These are phyloP conservation scores for Eustalomyia histrio DNA, from an alignment of 2,888 invertebrate species.

Conservation along the genomic window DNA sequence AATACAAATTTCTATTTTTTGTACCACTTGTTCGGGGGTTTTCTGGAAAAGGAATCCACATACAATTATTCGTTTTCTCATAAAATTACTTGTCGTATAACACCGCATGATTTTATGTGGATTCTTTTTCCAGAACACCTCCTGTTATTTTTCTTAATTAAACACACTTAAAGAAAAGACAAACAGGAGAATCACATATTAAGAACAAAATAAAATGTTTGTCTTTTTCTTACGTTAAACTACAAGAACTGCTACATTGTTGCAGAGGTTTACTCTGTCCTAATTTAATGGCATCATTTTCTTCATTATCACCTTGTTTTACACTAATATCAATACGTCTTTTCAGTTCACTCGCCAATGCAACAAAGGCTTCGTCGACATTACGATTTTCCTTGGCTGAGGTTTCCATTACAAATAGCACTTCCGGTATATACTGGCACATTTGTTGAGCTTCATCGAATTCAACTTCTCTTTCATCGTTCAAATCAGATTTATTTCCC, in stretches of 20 bases:
- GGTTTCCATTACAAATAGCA: slow-evolving; percentile 91
- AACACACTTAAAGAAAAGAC: slow-evolving; percentile 26
- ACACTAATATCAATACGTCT: slow-evolving; percentile 86
- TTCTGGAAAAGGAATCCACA: no score
- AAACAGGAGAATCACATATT: slow-evolving; percentile 16
- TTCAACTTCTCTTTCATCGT: slow-evolving; percentile 89
- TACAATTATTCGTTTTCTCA: no score
- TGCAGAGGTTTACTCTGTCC: slow-evolving; percentile 85
- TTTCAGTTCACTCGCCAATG: slow-evolving; percentile 93
- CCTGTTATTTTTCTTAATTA: slow-evolving; percentile 22
- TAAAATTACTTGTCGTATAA: no score
- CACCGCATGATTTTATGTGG: no score
- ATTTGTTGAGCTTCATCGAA: slow-evolving; percentile 92
- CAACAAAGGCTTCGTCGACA: slow-evolving; percentile 92
- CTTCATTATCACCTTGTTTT: slow-evolving; percentile 81
- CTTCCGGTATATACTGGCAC: slow-evolving; percentile 91
- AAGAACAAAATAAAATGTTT: slow-evolving; percentile 17
- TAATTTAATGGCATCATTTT: slow-evolving; percentile 84
- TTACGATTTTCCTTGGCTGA: slow-evolving; percentile 95
- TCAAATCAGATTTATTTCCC: slow-evolving; percentile 95
- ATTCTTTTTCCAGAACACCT: no score
- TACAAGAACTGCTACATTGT: slow-evolving; percentile 84
- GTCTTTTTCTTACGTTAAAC: slow-evolving; percentile 73
- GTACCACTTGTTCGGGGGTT: slow-evolving; percentile 57
- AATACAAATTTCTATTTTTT: slow-evolving; percentile 59